These are phyloP conservation scores for Nymphalis io DNA, from an alignment of 1,140 invertebrate genomes.

Conservation along the genomic window DNA sequence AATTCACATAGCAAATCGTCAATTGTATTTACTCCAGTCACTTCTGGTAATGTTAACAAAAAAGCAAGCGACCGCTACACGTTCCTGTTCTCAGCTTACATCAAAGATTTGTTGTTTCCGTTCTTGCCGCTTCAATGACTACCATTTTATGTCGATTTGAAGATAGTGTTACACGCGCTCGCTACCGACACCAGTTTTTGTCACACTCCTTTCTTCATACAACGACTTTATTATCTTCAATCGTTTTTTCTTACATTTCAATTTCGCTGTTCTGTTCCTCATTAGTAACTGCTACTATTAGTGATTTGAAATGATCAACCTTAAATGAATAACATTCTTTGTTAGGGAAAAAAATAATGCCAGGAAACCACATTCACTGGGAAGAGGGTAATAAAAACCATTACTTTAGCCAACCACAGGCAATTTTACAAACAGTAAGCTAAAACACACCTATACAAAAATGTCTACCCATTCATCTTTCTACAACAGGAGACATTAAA, in stretches of 20 bases:
- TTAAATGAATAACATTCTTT: conserved; percentile 6
- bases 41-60: conserved; percentile 50
- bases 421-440: conserved; percentile 67
- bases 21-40: conserved; percentile 44
- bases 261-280: conserved; percentile 53
- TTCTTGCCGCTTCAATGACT: conserved; percentile 75
- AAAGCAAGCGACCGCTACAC: conserved; percentile 57
- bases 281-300: conserved; percentile 39
- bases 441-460: conserved; percentile 77
- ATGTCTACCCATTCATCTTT: conserved; percentile 78
- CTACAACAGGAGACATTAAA: conserved; percentile 76
- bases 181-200: conserved; percentile 77
- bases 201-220: conserved; percentile 70
- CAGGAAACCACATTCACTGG: conserved; percentile 67
- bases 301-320: conserved; percentile 5
- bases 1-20: conserved; percentile 62
- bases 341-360: conserved; percentile 43
- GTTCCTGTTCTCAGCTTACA: conserved; percentile 63
- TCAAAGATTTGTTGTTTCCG: conserved; percentile 75
- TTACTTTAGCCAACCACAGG: conserved; percentile 71
- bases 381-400: conserved; percentile 65
- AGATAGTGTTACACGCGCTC: conserved; percentile 78
- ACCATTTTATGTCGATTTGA: conserved; percentile 78
- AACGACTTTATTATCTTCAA: conserved; percentile 74
- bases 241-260: conserved; percentile 56